Conservation (phyloP, 2,797 vertebrate species). For the Dipus sagitta region DNA sequence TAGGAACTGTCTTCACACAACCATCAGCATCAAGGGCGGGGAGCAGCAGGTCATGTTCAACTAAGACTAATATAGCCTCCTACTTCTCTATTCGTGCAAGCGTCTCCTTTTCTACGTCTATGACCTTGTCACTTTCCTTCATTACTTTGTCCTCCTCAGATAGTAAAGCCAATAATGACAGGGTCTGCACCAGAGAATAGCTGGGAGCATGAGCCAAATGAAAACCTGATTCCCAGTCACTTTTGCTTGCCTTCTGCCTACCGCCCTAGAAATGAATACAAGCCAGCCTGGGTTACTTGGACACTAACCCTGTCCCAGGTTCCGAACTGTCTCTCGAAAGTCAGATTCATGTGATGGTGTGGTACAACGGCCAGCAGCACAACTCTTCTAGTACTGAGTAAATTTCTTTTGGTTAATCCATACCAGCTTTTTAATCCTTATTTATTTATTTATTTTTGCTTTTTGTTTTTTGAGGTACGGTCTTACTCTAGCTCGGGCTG, state of each 20-base stretch:
- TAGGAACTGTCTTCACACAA: slow-evolving; percentile 67
- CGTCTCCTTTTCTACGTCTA: slow-evolving; percentile 59
- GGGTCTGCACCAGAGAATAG: slow-evolving; percentile 63
- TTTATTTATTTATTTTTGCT: background rate
- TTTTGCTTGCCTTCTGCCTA: slow-evolving; percentile 39
- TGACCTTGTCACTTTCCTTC: slow-evolving; percentile 78
- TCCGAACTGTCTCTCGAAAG: slow-evolving; percentile 48
- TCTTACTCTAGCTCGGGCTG: too few relatives aligned
- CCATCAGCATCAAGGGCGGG: slow-evolving; percentile 69
- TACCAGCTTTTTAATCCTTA: slow-evolving; percentile 40
- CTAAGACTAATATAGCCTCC: slow-evolving; percentile 71
- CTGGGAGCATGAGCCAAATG: slow-evolving; percentile 65
- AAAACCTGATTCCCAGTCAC: slow-evolving; percentile 66
- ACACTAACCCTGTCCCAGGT: slow-evolving; percentile 22
- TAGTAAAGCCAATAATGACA: slow-evolving; percentile 66
- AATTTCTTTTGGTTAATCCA: slow-evolving; percentile 44
- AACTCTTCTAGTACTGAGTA: slow-evolving; percentile 39
- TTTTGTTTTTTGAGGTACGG: too few relatives aligned
- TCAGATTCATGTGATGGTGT: background rate
- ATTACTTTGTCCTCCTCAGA: slow-evolving; percentile 70
- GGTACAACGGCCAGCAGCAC: slow-evolving; percentile 29
- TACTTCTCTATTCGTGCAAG: slow-evolving; percentile 61
- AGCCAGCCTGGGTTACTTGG: slow-evolving; percentile 20
- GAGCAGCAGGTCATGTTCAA: slow-evolving; percentile 67
- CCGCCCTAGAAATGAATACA: slow-evolving; percentile 60